Evolutionary conservation across 2,888 invertebrate genomes (phyloP).

Genomic region (Pristionchus fissidentatus): DNA sequence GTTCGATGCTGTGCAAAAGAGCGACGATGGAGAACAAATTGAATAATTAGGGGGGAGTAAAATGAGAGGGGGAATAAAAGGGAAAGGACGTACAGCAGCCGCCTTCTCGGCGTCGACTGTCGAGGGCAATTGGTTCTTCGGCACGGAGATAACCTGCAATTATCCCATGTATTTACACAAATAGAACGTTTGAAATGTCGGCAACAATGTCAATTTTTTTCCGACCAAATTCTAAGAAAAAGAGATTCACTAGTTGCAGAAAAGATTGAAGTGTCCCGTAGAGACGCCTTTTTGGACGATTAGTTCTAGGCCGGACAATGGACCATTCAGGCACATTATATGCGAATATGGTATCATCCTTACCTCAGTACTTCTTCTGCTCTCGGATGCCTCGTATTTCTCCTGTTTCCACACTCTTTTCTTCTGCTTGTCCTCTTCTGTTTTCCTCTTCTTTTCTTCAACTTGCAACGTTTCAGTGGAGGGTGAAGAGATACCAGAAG

Average conservation of each 20-base stretch:
- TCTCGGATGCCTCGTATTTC: constrained; percentile 24
- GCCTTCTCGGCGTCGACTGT: constrained; percentile 32
- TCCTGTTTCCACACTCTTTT: constrained; percentile 46
- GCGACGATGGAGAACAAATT: not conserved
- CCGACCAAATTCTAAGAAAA: too few species aligned
- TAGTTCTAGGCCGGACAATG: too few species aligned
- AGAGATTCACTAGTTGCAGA: not conserved
- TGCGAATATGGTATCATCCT: not conserved
- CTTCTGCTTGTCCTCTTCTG: not conserved
- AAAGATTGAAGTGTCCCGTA: too few species aligned
- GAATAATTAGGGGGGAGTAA: not conserved
- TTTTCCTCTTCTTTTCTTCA: not conserved
- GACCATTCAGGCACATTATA: not conserved
- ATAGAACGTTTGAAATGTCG: too few species aligned
- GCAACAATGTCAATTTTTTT: too few species aligned
- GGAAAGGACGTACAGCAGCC: not conserved
- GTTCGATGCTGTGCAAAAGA: too few species aligned
- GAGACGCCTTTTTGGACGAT: too few species aligned
- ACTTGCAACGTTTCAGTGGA: constrained; percentile 20
- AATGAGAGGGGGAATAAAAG: not conserved
- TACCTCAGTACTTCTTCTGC: constrained; percentile 47
- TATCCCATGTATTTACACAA: not conserved
- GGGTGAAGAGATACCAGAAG: constrained; percentile 5
- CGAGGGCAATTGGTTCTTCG: constrained; percentile 31
- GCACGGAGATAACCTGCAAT: constrained; percentile 37